Evolutionary conservation across 2,888 invertebrate genomes (phyloP), one percentile per base, ranked within the genome.

Genomic region (Glomeris marginata): DNA sequence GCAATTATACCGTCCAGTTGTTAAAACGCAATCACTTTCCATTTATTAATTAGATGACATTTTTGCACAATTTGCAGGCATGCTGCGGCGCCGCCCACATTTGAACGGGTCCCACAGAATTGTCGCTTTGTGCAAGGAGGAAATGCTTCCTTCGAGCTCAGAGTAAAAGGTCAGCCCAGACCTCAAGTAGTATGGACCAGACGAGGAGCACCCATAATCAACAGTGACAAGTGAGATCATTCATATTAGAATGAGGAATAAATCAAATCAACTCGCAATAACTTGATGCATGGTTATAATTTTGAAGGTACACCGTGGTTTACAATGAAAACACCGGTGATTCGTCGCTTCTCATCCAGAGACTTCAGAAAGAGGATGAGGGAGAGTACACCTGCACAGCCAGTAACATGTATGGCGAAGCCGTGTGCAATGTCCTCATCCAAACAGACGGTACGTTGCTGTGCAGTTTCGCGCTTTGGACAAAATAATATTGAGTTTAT

Each of bases 381-480:
- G 94, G 92, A 59, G 92, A 94, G 72, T 94, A 94, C 68, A 90
- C 90, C 1, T 91, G 92, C 69, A 86, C 84, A 53, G 92, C 92
- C 43, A 81, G 85, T 60, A 94, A 94, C 70, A 85, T 87, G 65
- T 90, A 88, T 62, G 97, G 98, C 53, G 92, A 94, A 71, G 91
- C 94, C 41, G 87, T 94, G 63, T 92, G 91, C 70, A 90, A 90
- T 53, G 90, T 91, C 47, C 88, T 83, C 67, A 91, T 91, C 59
- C 87, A 90, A 66, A 88, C 90, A 2, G 90, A 91, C 57, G 63
- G 62, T 62, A 54, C 44, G 50, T 48, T 20, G 21, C 33, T 16
- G 20, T 21, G 37, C n/a, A n/a, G n/a, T n/a, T n/a, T n/a, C n/a
- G n/a, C n/a, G n/a, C n/a, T n/a, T n/a, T n/a, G n/a, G n/a, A n/a